phyloP scores from a whole-genome alignment of 2,797 vertebrate species.

The Chiropotes sagulatus region DNA sequence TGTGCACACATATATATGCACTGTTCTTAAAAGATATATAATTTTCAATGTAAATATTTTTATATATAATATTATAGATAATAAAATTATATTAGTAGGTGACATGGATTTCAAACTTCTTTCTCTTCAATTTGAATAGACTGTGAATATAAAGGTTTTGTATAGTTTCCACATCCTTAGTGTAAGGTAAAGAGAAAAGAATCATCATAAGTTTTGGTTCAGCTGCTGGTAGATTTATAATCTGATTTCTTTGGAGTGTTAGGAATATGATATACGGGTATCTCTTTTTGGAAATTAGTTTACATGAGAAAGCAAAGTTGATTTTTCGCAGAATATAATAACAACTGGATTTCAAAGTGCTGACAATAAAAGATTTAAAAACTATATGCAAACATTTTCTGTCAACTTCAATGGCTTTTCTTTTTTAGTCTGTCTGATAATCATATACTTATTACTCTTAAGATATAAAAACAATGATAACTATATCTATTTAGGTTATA shows the following conservation, averaged over 20 bases:
- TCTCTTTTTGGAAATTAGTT: conserved; percentile 89
- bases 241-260: conserved; percentile 86
- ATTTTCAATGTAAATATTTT: conserved; percentile 6
- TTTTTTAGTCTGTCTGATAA: conserved; percentile 40
- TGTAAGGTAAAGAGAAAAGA: conserved; percentile 73
- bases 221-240: conserved; percentile 86
- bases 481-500: conserved; percentile 29
- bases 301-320: conserved; percentile 84
- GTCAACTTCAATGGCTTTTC: conserved; percentile 49
- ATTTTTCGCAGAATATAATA: conserved; percentile 89
- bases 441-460: conserved; percentile 66
- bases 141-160: conserved; percentile 20
- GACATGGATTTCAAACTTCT: neutral
- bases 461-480: conserved; percentile 62
- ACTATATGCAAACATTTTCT: conserved; percentile 76
- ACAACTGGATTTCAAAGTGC: conserved; percentile 84
- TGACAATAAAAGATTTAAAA: conserved; percentile 77
- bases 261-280: conserved; percentile 87
- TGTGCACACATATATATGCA: fast-evolving
- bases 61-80: neutral
- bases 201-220: conserved; percentile 85
- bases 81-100: conserved; percentile 20
- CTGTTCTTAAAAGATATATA: neutral
- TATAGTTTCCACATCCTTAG: conserved; percentile 56
- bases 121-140: neutral